Percentiles rank a stretch among this genome's conserved stretches.
These are phyloP conservation scores for Syrmaticus mikado DNA, from an alignment of 2,113 vertebrate genomes.

Conservation along the genomic window DNA sequence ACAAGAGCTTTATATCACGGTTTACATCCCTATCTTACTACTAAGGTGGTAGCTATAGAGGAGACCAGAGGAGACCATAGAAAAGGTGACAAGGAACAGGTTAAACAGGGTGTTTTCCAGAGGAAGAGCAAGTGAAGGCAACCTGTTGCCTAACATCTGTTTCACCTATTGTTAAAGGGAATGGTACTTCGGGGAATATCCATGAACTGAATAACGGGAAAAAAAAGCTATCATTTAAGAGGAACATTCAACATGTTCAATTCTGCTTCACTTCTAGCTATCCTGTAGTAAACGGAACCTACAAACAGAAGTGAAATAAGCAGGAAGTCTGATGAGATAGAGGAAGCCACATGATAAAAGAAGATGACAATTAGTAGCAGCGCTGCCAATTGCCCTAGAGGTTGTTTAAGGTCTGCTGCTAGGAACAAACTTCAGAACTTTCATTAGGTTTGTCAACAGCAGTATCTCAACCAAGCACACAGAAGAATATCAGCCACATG, in stretches of 20 bases:
- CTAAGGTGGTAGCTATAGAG: background rate
- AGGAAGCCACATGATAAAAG: slow-evolving; percentile 55
- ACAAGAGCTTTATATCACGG: too few relatives aligned
- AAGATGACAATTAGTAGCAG: background rate
- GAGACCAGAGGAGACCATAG: background rate
- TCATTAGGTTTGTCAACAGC: background rate
- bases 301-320: slow-evolving; percentile 37
- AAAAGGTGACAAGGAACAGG: background rate
- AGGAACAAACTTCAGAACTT: background rate
- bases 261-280: background rate
- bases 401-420: background rate
- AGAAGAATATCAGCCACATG: background rate
- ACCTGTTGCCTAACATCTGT: background rate
- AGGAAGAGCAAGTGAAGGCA: background rate
- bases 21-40: background rate
- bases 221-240: background rate
- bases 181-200: slow-evolving; percentile 40
- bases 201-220: background rate
- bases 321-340: slow-evolving; percentile 56
- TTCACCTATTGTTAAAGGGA: slow-evolving; percentile 48
- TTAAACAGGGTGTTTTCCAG: background rate
- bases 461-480: background rate
- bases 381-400: background rate
- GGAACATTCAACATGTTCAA: slow-evolving; percentile 13
- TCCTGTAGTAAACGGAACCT: slow-evolving; percentile 20